phyloP scores from a whole-genome alignment of 2,888 invertebrate species.

The Perizoma affinitatum region DNA sequence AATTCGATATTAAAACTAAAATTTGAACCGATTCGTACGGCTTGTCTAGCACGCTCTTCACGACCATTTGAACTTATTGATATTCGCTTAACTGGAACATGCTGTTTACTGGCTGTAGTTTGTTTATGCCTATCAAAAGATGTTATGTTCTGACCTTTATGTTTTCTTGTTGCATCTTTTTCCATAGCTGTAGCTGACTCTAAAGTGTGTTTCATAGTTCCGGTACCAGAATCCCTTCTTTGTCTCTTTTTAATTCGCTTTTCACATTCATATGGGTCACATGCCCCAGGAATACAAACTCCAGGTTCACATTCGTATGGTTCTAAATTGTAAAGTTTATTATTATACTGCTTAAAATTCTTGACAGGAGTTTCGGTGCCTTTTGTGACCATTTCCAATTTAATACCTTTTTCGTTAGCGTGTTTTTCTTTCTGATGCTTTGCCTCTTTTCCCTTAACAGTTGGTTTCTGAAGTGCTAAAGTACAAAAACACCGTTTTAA shows the following conservation, averaged over 20 bases:
- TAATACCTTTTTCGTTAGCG: constrained; percentile 10
- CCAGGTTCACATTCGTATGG: constrained; percentile 52
- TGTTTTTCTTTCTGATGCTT: constrained; percentile 33
- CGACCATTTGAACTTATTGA: constrained; percentile 3
- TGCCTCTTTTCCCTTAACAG: not conserved
- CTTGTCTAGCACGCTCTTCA: constrained; percentile 34
- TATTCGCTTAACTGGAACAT: constrained; percentile 5
- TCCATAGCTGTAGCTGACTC: constrained; percentile 12
- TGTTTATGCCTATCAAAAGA: not conserved
- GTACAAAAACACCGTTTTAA: constrained; percentile 32
- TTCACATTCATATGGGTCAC: constrained; percentile 50
- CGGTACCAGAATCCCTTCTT: constrained; percentile 34
- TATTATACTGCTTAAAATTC: constrained; percentile 1
- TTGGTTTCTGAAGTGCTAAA: constrained; percentile 28
- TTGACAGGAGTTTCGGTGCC: constrained; percentile 12
- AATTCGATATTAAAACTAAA: constrained; percentile 49
- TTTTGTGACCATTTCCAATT: constrained; percentile 10
- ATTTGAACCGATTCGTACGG: constrained; percentile 46
- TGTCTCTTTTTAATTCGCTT: constrained; percentile 37
- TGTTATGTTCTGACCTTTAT: constrained; percentile 3
- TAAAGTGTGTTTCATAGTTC: constrained; percentile 18
- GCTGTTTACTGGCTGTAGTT: not conserved
- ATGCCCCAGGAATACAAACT: constrained; percentile 48
- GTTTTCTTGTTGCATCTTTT: not conserved
- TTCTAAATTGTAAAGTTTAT: constrained; percentile 28